phyloP scores from a whole-genome alignment of 1,140 invertebrate genomes.

The Microplitis mediator region DNA sequence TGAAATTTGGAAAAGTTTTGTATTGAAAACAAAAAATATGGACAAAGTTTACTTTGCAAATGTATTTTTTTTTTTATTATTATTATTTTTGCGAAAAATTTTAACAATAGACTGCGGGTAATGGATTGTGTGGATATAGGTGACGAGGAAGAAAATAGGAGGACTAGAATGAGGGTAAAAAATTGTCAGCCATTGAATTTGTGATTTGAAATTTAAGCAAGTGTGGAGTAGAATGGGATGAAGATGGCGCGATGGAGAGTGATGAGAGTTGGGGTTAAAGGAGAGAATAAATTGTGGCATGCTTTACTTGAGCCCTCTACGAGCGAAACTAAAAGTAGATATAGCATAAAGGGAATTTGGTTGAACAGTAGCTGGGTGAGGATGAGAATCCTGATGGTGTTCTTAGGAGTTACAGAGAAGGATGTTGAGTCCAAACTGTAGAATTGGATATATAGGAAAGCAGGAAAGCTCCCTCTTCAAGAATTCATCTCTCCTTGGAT shows the following conservation, averaged over 20 bases:
- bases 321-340: too few species aligned
- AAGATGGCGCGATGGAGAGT: slow-evolving; percentile 11
- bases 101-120: too few species aligned
- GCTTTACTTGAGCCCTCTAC: background rate
- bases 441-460: background rate
- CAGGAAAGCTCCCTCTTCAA: background rate
- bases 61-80: too few species aligned
- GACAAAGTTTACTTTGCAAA: too few species aligned
- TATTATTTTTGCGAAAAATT: too few species aligned
- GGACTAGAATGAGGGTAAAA: background rate
- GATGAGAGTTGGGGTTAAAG: slow-evolving; percentile 12
- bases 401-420: background rate
- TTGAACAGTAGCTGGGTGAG: too few species aligned
- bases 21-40: too few species aligned
- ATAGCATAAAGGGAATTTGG: too few species aligned
- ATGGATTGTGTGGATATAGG: too few species aligned
- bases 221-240: slow-evolving; percentile 1
- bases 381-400: background rate
- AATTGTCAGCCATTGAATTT: background rate
- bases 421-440: background rate
- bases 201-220: background rate
- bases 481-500: slow-evolving; percentile 5
- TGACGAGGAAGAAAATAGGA: too few species aligned
- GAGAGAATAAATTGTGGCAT: slow-evolving; percentile 23
- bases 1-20: too few species aligned